phyloP scores from a whole-genome alignment of 2,888 invertebrate species.

The Allacma fusca region DNA sequence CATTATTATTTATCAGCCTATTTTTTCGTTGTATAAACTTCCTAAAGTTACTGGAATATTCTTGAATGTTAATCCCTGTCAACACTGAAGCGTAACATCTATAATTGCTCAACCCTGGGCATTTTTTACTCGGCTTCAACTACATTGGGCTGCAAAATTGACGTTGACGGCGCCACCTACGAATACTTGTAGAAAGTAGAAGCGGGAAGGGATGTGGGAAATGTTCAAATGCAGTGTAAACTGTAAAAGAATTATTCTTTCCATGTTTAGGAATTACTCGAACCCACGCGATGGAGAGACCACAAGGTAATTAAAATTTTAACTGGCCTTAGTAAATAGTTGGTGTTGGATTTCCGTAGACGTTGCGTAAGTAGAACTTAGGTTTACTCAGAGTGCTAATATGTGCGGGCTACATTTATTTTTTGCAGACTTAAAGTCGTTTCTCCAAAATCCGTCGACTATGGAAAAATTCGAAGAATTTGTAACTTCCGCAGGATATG shows the following conservation, averaged over 20 bases:
- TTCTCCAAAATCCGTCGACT: constrained; percentile 28
- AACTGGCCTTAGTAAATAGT: constrained; percentile 10
- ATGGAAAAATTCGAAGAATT: constrained; percentile 38
- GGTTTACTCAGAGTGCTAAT: neutral
- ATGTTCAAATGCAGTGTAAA: neutral
- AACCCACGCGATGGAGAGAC: constrained; percentile 36
- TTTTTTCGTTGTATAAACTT: no score
- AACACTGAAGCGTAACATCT: no score
- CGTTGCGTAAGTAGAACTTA: no score
- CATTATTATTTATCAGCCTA: no score
- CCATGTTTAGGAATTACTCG: neutral
- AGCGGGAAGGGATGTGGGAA: neutral
- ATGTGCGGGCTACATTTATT: neutral
- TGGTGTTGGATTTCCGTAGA: neutral
- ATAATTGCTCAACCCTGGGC: no score
- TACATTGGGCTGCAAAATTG: no score
- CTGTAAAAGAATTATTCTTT: neutral
- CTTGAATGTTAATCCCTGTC: no score
- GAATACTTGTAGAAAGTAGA: no score
- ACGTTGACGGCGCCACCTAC: no score
- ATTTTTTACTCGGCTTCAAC: no score
- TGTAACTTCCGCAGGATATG: constrained; percentile 14
- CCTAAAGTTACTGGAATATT: no score
- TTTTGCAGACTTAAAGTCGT: constrained; percentile 32
- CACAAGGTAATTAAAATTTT: constrained; percentile 28